phyloP scores from a whole-genome alignment of 2,113 vertebrate species.

The Octodon degus region DNA sequence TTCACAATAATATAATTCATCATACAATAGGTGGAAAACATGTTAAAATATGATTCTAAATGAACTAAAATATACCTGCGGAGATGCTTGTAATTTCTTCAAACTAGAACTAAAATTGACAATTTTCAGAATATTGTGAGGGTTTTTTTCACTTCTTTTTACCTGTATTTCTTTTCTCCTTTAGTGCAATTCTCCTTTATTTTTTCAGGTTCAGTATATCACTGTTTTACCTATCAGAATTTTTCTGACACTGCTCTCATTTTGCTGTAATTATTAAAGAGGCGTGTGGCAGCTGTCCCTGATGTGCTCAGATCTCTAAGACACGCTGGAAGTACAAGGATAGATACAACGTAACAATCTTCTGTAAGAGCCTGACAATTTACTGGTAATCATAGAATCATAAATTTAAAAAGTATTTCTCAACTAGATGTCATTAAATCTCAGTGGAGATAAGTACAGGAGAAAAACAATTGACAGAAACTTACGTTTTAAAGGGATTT shows the following conservation, averaged over 20 bases:
- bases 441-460: neutral
- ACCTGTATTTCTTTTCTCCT: neutral
- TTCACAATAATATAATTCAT: neutral
- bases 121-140: neutral
- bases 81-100: neutral
- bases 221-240: neutral
- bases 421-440: neutral
- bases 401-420: conserved; percentile 35
- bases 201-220: neutral
- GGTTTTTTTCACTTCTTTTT: neutral
- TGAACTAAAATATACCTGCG: neutral
- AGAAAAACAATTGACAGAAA: neutral
- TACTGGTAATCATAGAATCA: neutral
- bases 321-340: neutral
- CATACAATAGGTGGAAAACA: neutral
- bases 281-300: neutral
- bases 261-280: neutral
- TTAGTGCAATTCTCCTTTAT: neutral
- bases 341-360: neutral
- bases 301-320: neutral
- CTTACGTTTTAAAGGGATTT: conserved; percentile 17
- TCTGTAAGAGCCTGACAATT: neutral
- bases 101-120: neutral
- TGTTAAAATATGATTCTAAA: neutral
- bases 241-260: neutral